A percentile compares a stretch with the other conserved stretches of the same genome.
Conservation (phyloP, 2,888 invertebrate species). For the Eilema griseolum region DNA sequence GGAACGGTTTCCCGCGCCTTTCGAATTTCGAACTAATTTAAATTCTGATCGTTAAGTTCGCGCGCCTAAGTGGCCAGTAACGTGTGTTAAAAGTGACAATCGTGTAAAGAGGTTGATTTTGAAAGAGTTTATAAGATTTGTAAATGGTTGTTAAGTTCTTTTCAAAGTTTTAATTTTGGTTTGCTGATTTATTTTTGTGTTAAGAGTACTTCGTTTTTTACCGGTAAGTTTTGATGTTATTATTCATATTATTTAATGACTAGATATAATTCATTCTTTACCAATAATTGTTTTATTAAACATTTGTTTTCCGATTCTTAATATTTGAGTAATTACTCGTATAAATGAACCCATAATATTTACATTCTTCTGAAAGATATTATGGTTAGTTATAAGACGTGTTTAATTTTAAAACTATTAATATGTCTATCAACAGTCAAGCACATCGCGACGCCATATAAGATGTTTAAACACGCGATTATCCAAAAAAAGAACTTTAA, state of each 20-base stretch:
- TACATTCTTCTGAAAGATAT: neutral
- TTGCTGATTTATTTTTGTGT: conserved; percentile 38
- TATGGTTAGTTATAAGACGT: neutral
- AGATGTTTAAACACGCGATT: neutral
- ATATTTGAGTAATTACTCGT: neutral
- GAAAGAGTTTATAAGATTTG: conserved; percentile 27
- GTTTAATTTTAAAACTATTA: conserved; percentile 40
- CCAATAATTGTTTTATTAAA: neutral
- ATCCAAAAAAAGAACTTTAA: neutral
- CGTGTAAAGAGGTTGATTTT: conserved; percentile 42
- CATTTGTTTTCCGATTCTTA: neutral
- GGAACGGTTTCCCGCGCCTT: conserved; percentile 69
- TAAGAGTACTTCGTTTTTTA: conserved; percentile 23
- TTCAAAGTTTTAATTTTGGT: conserved; percentile 47
- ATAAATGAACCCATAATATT: neutral
- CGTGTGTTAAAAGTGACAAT: conserved; percentile 50
- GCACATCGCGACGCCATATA: conserved; percentile 44
- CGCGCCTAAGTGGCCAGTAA: conserved; percentile 57
- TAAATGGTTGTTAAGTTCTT: conserved; percentile 41
- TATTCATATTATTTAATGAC: neutral
- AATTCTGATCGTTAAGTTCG: conserved; percentile 60
- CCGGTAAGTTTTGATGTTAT: conserved; percentile 42
- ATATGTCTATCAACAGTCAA: conserved; percentile 55
- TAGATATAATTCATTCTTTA: neutral
- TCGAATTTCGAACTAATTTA: conserved; percentile 73